Base-by-base conservation (phyloP, 2,888 invertebrate species). In the Colostygia pectinataria region DNA sequence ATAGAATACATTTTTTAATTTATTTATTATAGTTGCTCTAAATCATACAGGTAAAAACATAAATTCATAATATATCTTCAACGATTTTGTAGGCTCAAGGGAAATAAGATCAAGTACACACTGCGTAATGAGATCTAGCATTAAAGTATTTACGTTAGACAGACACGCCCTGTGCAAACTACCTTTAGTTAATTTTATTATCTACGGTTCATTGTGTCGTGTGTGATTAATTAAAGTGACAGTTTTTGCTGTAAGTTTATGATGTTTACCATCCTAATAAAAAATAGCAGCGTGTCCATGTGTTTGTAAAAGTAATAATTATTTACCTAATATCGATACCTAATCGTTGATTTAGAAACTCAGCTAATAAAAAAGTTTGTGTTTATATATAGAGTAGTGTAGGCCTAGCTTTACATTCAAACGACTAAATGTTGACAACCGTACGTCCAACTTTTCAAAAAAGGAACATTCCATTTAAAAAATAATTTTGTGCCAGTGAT, bases 91-190 rank as follows among this genome's bases (percentile, higher is more conserved):
- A 65, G 53, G 9, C 71, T 50, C 71, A 2, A 1, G 74, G 71
- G 74, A 74, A 74, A 74, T 74, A 71, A 66, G 59, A 57, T 59
- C 60, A 73, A 74, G 75, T 74, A 73, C 18, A 40, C 41, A 40
- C 10, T 47, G 47, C 47, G 47, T 45, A 45, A 57, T 61, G 50
- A 55, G 44, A 64, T 65, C 61, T 67, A 69, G 66, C 58, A 63
- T 68, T 78, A 81, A 83, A 78, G 74, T 83, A 79, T 83, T 83
- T 82, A 83, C 71, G 73, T 82, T 83, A 83, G 78, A 80, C 74
- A 65, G 69, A 63, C 68, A 69, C 72, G 65, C 68, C 73, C 66
- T 66, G 64, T 66, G 62, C 71, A 68, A n/a, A n/a, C n/a, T n/a
- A n/a, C n/a, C n/a, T n/a, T n/a, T n/a, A n/a, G n/a, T 61, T 24